These are phyloP conservation scores for Drosophila lacicola DNA, from an alignment of 2,888 invertebrate genomes.

Conservation along the genomic window DNA sequence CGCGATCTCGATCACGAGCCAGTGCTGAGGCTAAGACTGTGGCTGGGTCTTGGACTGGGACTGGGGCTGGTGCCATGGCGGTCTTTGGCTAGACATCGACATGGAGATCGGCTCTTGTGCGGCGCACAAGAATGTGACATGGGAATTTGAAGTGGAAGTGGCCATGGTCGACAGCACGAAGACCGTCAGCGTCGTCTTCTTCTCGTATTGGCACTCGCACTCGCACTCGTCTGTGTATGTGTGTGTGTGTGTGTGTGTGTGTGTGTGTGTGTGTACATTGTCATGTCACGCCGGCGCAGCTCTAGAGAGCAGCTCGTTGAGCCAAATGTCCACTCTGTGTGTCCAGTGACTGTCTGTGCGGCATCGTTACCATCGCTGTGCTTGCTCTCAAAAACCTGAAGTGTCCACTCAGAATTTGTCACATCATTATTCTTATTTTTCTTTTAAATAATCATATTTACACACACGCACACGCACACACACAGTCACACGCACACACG, in stretches of 20 bases:
- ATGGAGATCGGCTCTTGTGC: constrained; percentile 63
- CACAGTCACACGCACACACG: constrained; percentile 4
- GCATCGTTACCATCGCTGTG: constrained; percentile 27
- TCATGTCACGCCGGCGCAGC: constrained; percentile 48
- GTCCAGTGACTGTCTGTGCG: constrained; percentile 34
- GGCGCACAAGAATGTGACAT: constrained; percentile 72
- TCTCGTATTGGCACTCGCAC: constrained; percentile 40
- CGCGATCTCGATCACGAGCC: constrained; percentile 18
- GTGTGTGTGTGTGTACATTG: constrained; percentile 37
- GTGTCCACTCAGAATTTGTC: constrained; percentile 80
- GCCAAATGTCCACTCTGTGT: constrained; percentile 54
- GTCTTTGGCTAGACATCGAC: constrained; percentile 60
- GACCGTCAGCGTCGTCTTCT: constrained; percentile 53
- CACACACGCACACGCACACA: constrained; percentile 12
- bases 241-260: constrained; percentile 8
- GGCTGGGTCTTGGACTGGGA: not conserved
- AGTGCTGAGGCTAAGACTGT: constrained; percentile 27
- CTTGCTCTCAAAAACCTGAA: constrained; percentile 61
- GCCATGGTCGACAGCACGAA: constrained; percentile 60
- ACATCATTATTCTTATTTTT: constrained; percentile 83
- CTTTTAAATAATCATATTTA: constrained; percentile 70
- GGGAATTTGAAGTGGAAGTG: constrained; percentile 67
- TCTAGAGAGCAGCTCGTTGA: constrained; percentile 33
- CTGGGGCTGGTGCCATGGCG: constrained; percentile 37
- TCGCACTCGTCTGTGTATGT: constrained; percentile 1